phyloP scores from a whole-genome alignment of 2,113 vertebrate species.

The Pseudorectes ferrugineus region DNA sequence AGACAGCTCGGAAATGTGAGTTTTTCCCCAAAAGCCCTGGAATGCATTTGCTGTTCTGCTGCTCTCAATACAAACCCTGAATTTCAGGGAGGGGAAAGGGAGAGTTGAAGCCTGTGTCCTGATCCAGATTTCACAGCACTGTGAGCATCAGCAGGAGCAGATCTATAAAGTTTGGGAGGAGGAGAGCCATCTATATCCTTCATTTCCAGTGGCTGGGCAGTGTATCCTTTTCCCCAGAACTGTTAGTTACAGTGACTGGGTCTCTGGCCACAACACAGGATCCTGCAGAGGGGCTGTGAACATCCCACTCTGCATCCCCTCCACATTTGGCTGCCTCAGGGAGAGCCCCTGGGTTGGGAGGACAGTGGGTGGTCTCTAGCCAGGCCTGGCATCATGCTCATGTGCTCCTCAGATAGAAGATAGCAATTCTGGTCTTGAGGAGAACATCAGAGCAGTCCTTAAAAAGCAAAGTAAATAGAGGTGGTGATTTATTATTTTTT shows the following conservation, averaged over 20 bases:
- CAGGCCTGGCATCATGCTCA: not conserved
- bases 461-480: not conserved
- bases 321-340: not conserved
- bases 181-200: not conserved
- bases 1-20: not conserved
- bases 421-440: not conserved
- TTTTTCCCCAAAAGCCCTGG: not conserved
- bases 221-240: not conserved
- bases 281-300: not conserved
- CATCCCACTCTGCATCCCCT: not conserved
- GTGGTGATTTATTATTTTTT: not conserved
- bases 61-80: not conserved
- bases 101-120: not conserved
- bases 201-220: not conserved
- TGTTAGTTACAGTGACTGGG: not conserved
- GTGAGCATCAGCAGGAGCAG: not conserved
- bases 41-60: rapidly evolving
- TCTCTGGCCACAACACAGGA: not conserved
- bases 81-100: not conserved
- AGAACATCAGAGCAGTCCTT: not conserved
- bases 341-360: not conserved
- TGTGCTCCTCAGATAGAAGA: not conserved
- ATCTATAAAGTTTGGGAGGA: not conserved
- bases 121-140: not conserved
- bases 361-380: not conserved